Evolutionary conservation across 1,140 invertebrate species (phyloP), one percentile per base, ranked within the genome.

Genomic region (Formica selysi): DNA sequence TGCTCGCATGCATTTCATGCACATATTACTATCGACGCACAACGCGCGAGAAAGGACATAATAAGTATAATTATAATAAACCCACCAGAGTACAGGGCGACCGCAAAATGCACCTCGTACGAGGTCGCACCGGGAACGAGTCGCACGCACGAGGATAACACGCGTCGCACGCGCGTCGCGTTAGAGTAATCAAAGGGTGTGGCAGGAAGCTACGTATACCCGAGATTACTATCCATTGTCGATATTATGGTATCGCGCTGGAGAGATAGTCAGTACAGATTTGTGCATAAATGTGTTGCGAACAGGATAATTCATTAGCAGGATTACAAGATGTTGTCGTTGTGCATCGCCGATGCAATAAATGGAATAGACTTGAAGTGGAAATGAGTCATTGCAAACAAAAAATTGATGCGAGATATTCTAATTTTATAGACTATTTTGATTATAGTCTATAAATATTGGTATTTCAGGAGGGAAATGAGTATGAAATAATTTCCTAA

Each of bases 31-130:
- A 44, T 16, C 32, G 86, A 68, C 57, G 68, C 74, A 84, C 48
- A 19, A 84, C 62, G 79, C 59, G 78, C 62, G 74, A 71, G 73
- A 73, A 83, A 76, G 59, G 26, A 59, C 36, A 87, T 86, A 91
- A 86, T 91, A 89, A 91, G 78, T 91, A 89, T 88, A 91, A 89
- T 91, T 87, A 91, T 89, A 81, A 90, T 81, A 88, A 89, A 88
- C 19, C 86, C 54, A 59, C 13, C 84, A 26, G 54, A 26, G 36
- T 29, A n/a, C 29, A 51, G 32, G 32, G 70, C 71, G 51, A 26
- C 59, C 76, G 51, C 86, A 62, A 86, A 89, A 87, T 88, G 79
- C 74, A 29, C 44, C 84, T 81, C 11, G 41, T 44, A 65, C 48
- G 85, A 44, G 44, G 36, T 3, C 36, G 8, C 65, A 68, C 44